Conservation (phyloP, 2,888 invertebrate species). For the Melipona bicolor region DNA sequence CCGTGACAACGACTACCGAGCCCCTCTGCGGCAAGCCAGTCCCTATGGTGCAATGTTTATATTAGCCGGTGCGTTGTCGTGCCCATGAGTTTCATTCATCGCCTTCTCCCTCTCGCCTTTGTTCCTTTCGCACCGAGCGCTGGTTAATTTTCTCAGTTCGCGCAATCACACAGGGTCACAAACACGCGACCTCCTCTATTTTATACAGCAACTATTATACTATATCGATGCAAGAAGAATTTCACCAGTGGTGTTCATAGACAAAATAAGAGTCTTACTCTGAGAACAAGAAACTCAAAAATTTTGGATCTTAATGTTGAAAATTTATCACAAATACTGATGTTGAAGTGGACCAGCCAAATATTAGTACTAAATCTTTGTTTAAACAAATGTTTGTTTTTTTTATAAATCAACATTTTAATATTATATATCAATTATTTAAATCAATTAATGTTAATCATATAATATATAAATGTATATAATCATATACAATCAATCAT, state of each 20-base stretch:
- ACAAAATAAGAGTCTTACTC: background rate
- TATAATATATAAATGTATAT: too few species aligned
- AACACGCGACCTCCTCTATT: slow-evolving; percentile 68
- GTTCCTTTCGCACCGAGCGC: slow-evolving; percentile 63
- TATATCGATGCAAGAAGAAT: background rate
- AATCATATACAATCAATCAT: too few species aligned
- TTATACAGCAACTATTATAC: background rate
- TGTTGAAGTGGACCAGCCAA: background rate
- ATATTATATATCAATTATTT: too few species aligned
- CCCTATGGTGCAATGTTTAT: slow-evolving; percentile 81
- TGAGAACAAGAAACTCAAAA: background rate
- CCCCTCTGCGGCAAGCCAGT: slow-evolving; percentile 71
- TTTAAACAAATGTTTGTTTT: background rate
- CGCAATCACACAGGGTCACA: slow-evolving; percentile 80
- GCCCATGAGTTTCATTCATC: slow-evolving; percentile 37
- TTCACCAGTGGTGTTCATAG: background rate
- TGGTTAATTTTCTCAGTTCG: slow-evolving; percentile 77
- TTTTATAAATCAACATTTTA: too few species aligned
- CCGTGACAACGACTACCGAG: slow-evolving; percentile 52
- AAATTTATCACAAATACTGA: background rate
- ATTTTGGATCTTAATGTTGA: background rate
- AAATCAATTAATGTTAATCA: too few species aligned
- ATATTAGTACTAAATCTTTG: background rate
- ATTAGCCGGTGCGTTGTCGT: slow-evolving; percentile 78
- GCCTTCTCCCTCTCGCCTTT: background rate